Percentiles rank a stretch among this genome's conserved stretches.
Evolutionary conservation across 1,140 invertebrate species (phyloP).

Genomic region (Probaryconus sp.): DNA sequence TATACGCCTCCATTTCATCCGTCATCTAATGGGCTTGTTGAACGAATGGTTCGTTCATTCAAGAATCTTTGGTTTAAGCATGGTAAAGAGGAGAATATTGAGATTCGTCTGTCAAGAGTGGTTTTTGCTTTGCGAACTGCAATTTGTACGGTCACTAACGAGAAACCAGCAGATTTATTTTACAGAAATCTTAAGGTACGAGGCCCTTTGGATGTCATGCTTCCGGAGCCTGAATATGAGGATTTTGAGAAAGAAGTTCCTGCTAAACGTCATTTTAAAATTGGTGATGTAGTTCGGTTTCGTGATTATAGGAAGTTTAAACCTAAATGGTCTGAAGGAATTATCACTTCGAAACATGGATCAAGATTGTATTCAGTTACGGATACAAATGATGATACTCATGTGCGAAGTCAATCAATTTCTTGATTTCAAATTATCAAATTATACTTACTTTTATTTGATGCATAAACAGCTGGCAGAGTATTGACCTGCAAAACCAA

Average conservation of each 20-base stretch:
- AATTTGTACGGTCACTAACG: not conserved
- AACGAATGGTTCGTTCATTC: conserved; percentile 2
- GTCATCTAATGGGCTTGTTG: not conserved
- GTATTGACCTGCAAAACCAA: too few species aligned
- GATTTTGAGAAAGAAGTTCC: not conserved
- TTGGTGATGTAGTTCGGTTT: not conserved
- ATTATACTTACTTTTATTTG: too few species aligned
- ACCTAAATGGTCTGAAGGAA: conserved; percentile 1
- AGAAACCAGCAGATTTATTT: not conserved
- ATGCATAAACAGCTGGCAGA: too few species aligned
- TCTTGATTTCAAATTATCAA: too few species aligned
- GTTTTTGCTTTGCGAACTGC: conserved; percentile 1
- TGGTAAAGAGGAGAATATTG: not conserved
- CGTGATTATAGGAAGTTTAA: conserved; percentile 1
- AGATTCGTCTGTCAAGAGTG: not conserved
- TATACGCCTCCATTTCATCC: conserved; percentile 10
- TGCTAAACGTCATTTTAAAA: not conserved
- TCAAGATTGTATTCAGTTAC: not conserved
- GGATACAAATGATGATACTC: not conserved
- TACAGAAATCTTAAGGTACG: not conserved
- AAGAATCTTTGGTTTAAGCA: not conserved
- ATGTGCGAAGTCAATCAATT: not conserved
- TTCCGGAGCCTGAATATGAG: not conserved
- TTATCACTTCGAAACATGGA: not conserved
- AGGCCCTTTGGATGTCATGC: not conserved